Evolutionary conservation across 2,797 vertebrate species (phyloP).

Genomic region (Tragelaphus oryx): DNA sequence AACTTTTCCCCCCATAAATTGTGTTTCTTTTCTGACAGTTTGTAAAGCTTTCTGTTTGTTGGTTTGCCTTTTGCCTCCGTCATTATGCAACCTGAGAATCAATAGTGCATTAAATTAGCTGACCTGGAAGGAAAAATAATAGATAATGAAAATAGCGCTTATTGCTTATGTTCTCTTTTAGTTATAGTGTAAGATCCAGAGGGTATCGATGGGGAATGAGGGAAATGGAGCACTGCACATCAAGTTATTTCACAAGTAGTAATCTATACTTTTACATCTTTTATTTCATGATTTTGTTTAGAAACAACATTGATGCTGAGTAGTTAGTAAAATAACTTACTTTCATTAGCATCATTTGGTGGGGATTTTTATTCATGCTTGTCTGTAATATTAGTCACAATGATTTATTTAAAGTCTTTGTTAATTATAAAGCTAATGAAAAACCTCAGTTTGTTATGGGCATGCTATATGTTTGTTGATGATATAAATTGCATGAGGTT

Average conservation of each 20-base stretch:
- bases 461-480: slow-evolving; percentile 61
- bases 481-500: slow-evolving; percentile 61
- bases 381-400: slow-evolving; percentile 48
- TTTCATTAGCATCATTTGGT: slow-evolving; percentile 47
- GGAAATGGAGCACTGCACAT: slow-evolving; percentile 1
- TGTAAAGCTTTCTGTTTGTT: slow-evolving; percentile 44
- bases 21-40: slow-evolving; percentile 52
- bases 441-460: slow-evolving; percentile 51
- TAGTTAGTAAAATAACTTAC: slow-evolving; percentile 32
- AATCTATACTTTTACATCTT: slow-evolving; percentile 21
- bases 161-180: slow-evolving; percentile 69
- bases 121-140: slow-evolving; percentile 75
- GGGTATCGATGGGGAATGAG: background rate
- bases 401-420: slow-evolving; percentile 57
- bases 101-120: slow-evolving; percentile 79
- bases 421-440: slow-evolving; percentile 48
- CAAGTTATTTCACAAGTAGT: slow-evolving; percentile 62
- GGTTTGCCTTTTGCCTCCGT: slow-evolving; percentile 68
- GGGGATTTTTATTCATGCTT: slow-evolving; percentile 47
- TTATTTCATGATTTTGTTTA: slow-evolving; percentile 64
- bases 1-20: too few relatives aligned
- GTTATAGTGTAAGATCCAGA: slow-evolving; percentile 68
- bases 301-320: slow-evolving; percentile 21
- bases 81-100: slow-evolving; percentile 74
- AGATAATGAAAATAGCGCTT: slow-evolving; percentile 80